phyloP scores from a whole-genome alignment of 2,113 vertebrate species.

The Coreoperca whiteheadi region DNA sequence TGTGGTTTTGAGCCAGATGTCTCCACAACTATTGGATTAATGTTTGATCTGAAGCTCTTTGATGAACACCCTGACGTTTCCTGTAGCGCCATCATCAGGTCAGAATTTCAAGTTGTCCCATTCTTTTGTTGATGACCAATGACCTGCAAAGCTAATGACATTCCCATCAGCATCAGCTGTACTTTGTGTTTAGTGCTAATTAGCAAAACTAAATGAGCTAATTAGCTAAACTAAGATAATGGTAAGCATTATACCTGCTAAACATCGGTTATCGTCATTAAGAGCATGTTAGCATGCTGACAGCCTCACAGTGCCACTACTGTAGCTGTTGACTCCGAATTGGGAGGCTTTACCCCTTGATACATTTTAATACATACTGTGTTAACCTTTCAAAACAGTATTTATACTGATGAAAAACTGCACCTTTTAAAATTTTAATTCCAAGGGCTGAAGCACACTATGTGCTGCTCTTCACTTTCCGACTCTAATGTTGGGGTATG shows the following conservation, averaged over 20 bases:
- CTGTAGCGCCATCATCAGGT: not conserved
- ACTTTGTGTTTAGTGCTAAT: not conserved
- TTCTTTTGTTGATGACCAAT: not conserved
- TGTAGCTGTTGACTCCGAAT: not conserved
- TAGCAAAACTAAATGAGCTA: no score
- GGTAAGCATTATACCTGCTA: not conserved
- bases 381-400: slow-evolving; percentile 28
- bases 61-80: not conserved
- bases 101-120: no score
- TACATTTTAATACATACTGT: slow-evolving; percentile 3
- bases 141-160: not conserved
- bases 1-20: not conserved
- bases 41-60: not conserved
- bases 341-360: not conserved
- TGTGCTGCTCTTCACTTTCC: slow-evolving; percentile 32
- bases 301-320: not conserved
- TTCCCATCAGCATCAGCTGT: not conserved
- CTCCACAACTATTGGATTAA: not conserved
- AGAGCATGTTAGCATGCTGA: not conserved
- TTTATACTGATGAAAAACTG: slow-evolving; percentile 27
- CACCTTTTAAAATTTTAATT: slow-evolving; percentile 26
- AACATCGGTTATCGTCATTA: not conserved
- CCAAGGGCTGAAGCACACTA: slow-evolving; percentile 2
- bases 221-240: not conserved
- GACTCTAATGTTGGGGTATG: slow-evolving; percentile 33